phyloP scores from a whole-genome alignment of 2,888 invertebrate genomes.

The Brachyptera risi region DNA sequence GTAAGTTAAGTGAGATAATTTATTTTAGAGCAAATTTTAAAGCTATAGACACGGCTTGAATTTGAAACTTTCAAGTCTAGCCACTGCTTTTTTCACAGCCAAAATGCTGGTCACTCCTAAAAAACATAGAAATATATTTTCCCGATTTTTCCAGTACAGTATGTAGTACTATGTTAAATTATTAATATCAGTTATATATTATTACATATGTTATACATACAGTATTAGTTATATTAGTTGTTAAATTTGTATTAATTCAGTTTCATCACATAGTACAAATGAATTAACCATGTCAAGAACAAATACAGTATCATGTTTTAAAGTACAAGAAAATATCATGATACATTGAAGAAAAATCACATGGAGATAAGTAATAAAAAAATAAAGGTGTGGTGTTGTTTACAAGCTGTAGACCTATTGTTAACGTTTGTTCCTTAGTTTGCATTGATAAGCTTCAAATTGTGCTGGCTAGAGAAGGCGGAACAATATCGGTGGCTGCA shows the following conservation, averaged over 20 bases:
- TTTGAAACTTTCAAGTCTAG: not conserved
- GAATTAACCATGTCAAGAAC: too few relatives aligned
- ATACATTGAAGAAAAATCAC: not conserved
- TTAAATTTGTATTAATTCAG: too few relatives aligned
- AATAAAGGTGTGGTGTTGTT: not conserved
- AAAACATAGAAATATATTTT: too few relatives aligned
- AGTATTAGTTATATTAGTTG: too few relatives aligned
- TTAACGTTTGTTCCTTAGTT: slow-evolving; percentile 51
- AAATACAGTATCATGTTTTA: too few relatives aligned
- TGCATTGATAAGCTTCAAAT: slow-evolving; percentile 68
- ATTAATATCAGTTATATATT: too few relatives aligned
- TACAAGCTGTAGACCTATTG: not conserved
- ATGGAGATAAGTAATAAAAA: not conserved
- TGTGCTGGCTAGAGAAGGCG: slow-evolving; percentile 52
- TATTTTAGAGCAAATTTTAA: not conserved
- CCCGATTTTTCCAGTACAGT: too few relatives aligned
- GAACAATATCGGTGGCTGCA: slow-evolving; percentile 79
- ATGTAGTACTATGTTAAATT: too few relatives aligned
- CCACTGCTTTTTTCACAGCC: too few relatives aligned
- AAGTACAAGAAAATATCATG: not conserved
- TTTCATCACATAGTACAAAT: too few relatives aligned
- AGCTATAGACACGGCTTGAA: not conserved
- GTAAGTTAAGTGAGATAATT: not conserved
- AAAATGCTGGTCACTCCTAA: too few relatives aligned
- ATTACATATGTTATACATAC: too few relatives aligned